Conservation (phyloP, 2,113 vertebrate genomes). For the Pterocles orientalis region DNA sequence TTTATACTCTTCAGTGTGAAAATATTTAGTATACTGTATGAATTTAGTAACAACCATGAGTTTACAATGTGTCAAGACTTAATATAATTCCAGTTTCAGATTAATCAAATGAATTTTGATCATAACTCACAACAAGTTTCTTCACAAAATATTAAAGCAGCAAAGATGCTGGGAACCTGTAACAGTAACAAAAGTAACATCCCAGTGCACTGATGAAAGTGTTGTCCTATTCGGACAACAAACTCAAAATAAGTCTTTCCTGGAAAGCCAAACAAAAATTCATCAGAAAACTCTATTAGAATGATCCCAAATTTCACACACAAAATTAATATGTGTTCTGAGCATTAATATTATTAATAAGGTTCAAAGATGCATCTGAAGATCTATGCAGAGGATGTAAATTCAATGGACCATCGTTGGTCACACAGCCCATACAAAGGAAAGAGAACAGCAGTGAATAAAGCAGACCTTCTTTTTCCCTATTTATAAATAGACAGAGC, state of each 20-base stretch:
- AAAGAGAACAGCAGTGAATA: neutral
- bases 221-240: neutral
- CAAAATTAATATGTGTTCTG: conserved; percentile 8
- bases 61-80: conserved; percentile 17
- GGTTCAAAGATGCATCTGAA: neutral
- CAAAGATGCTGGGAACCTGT: neutral
- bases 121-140: neutral
- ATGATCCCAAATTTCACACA: neutral
- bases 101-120: neutral
- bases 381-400: conserved; percentile 8
- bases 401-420: neutral
- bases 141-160: neutral
- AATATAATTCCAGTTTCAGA: conserved; percentile 42
- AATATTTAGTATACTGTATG: neutral
- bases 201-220: neutral
- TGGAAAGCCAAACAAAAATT: conserved; percentile 18
- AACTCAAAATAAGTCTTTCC: neutral
- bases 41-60: conserved; percentile 43
- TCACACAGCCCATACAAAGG: neutral
- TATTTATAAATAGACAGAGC: neutral
- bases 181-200: neutral
- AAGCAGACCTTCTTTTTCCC: neutral
- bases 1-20: neutral
- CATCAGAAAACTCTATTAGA: neutral
- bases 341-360: conserved; percentile 28